Conservation (phyloP, 2,113 vertebrate genomes). For the Xyliphius kryptos region DNA sequence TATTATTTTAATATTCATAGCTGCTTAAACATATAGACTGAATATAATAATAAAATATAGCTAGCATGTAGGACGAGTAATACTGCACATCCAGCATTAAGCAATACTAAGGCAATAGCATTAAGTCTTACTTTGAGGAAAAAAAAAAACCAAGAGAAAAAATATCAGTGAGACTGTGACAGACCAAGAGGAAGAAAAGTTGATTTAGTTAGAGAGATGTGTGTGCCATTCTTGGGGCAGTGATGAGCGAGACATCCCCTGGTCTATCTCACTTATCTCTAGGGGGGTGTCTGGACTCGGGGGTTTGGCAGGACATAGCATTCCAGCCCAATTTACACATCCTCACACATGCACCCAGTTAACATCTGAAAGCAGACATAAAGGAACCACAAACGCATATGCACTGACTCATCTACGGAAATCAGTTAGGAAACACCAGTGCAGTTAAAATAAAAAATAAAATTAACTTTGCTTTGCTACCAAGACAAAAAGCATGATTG, state of each 20-base stretch:
- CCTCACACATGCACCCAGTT: conserved; percentile 44
- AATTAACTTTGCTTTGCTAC: too few relatives aligned
- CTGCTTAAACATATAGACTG: too few relatives aligned
- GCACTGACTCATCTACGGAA: conserved; percentile 14
- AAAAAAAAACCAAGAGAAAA: too few relatives aligned
- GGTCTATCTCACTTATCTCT: conserved; percentile 42
- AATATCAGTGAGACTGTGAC: background rate
- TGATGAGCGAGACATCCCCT: conserved; percentile 42
- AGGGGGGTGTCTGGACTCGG: conserved; percentile 36
- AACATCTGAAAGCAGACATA: conserved; percentile 31
- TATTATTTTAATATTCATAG: too few relatives aligned
- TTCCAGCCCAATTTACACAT: conserved; percentile 47
- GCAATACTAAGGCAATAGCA: too few relatives aligned
- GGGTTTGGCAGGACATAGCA: conserved; percentile 45
- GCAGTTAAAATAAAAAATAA: conserved; percentile 4
- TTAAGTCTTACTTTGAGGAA: too few relatives aligned
- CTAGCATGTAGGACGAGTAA: too few relatives aligned
- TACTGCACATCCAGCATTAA: too few relatives aligned
- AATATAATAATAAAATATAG: too few relatives aligned
- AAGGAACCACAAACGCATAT: conserved; percentile 9
- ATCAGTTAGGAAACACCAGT: conserved; percentile 12
- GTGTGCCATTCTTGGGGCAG: conserved; percentile 41
- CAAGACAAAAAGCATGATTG: too few relatives aligned
- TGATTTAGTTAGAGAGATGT: conserved; percentile 10
- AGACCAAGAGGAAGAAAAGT: conserved; percentile 10